A percentile compares a stretch with the other conserved stretches of the same genome.
These are phyloP conservation scores for Labroides dimidiatus DNA, from an alignment of 2,797 vertebrate genomes.

Conservation along the genomic window DNA sequence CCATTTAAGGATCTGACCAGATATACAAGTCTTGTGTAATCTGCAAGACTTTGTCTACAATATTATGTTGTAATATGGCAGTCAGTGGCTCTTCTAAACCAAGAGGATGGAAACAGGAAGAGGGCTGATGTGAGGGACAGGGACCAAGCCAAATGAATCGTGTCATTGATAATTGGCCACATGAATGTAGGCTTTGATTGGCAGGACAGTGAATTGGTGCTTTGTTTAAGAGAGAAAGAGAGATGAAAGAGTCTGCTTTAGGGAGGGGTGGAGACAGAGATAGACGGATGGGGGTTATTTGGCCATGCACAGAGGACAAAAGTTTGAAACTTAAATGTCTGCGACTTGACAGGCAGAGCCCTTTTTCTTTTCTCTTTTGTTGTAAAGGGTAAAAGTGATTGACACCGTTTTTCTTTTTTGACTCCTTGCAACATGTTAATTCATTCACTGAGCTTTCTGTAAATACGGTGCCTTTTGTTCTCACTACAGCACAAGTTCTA, in stretches of 20 bases:
- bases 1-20: neutral
- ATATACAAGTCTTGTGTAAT: neutral
- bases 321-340: constrained; percentile 7
- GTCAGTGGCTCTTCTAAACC: constrained; percentile 26
- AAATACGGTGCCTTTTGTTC: neutral
- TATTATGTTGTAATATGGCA: constrained; percentile 5
- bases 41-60: neutral
- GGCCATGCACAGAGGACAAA: neutral
- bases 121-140: constrained; percentile 34
- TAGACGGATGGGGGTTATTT: constrained; percentile 41
- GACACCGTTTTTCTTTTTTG: constrained; percentile 10
- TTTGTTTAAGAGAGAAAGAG: constrained; percentile 66
- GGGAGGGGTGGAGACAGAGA: constrained; percentile 52
- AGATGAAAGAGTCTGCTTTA: constrained; percentile 64
- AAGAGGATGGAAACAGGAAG: constrained; percentile 42
- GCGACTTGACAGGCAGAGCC: neutral
- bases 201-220: constrained; percentile 65
- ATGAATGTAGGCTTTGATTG: constrained; percentile 80
- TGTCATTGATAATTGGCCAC: constrained; percentile 73
- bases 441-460: neutral
- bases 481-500: neutral
- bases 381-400: neutral
- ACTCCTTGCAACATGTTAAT: neutral
- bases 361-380: constrained; percentile 3
- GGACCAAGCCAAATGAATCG: constrained; percentile 68